These are phyloP conservation scores for Microctenopoma lineatum DNA, from an alignment of 2,797 vertebrate species.

Conservation along the genomic window DNA sequence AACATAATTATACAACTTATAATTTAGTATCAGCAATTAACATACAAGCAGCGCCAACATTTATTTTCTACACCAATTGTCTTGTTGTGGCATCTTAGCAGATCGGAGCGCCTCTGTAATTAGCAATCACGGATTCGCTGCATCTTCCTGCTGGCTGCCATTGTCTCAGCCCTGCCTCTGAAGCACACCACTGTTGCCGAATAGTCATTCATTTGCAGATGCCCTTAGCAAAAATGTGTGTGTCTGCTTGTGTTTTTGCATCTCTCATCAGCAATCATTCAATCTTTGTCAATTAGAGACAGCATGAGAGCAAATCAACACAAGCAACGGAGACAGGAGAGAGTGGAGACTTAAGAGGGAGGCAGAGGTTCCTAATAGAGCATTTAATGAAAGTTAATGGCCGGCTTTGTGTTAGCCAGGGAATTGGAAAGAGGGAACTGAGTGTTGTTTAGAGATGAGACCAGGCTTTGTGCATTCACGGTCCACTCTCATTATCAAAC, in stretches of 20 bases:
- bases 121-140: conserved; percentile 63
- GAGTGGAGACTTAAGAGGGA: conserved; percentile 22
- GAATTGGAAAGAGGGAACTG: conserved; percentile 37
- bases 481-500: conserved; percentile 40
- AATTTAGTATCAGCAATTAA: conserved; percentile 68
- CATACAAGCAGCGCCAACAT: conserved; percentile 41
- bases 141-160: conserved; percentile 38
- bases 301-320: conserved; percentile 41
- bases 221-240: conserved; percentile 9
- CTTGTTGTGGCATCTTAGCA: conserved; percentile 51
- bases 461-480: conserved; percentile 14
- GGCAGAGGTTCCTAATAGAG: conserved; percentile 58
- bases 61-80: conserved; percentile 43
- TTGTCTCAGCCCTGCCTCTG: conserved; percentile 34
- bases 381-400: conserved; percentile 74
- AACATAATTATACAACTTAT: conserved; percentile 54
- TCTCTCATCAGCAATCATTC: conserved; percentile 64
- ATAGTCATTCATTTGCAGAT: conserved; percentile 8
- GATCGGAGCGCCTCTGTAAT: conserved; percentile 57
- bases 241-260: conserved; percentile 17
- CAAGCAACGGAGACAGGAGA: conserved; percentile 18
- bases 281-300: conserved; percentile 65
- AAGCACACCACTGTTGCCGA: not conserved
- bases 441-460: conserved; percentile 47
- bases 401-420: conserved; percentile 35